Percentiles rank a stretch among this genome's conserved stretches.
Conservation (phyloP, 2,113 vertebrate species). For the Cyphomyrus plagiostoma region DNA sequence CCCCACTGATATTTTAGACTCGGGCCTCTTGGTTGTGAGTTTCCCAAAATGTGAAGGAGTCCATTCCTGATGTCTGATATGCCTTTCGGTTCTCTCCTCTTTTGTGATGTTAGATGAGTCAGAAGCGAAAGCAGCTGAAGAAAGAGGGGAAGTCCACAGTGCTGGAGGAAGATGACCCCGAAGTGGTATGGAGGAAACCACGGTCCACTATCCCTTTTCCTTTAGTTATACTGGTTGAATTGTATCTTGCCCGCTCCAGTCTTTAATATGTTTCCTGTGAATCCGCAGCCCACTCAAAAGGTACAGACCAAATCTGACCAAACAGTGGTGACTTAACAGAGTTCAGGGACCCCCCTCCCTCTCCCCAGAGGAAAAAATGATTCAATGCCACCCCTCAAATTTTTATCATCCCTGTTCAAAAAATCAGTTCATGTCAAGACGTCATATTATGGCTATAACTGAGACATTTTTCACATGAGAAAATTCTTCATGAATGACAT, state of each 20-base stretch:
- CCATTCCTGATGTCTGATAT: neutral
- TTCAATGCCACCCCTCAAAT: neutral
- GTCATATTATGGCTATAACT: neutral
- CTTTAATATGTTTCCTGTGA: neutral
- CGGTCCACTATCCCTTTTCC: neutral
- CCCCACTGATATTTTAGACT: neutral
- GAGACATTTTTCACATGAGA: neutral
- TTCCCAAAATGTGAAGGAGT: neutral
- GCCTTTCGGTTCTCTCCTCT: neutral
- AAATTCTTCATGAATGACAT: neutral
- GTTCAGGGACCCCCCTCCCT: neutral
- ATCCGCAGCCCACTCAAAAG: neutral
- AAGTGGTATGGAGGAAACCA: constrained; percentile 61
- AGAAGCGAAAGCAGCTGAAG: constrained; percentile 94
- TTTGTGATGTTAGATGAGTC: constrained; percentile 70
- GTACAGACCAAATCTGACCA: neutral
- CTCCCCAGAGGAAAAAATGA: neutral
- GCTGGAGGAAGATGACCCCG: constrained; percentile 88
- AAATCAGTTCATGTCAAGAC: neutral
- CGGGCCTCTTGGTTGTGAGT: neutral
- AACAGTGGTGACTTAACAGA: neutral
- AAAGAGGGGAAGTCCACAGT: constrained; percentile 82
- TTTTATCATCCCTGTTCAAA: neutral
- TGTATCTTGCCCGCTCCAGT: neutral
- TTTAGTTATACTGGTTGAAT: neutral